Conservation (phyloP, 2,113 vertebrate genomes). For the Grammomys surdaster region DNA sequence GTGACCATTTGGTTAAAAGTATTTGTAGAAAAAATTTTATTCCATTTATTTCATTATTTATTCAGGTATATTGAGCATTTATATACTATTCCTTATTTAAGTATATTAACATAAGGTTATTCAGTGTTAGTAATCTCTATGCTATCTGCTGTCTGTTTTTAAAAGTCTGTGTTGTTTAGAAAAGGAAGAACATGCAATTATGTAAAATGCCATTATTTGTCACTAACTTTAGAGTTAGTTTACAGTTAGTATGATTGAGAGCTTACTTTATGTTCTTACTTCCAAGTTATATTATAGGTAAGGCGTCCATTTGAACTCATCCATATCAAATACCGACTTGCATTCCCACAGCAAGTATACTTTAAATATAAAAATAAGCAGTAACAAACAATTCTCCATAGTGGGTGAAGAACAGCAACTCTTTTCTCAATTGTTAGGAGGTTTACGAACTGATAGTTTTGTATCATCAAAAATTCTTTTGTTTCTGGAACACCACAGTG, state of each 20-base stretch:
- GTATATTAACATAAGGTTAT: neutral
- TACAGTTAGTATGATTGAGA: constrained; percentile 4
- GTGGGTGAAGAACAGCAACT: constrained; percentile 73
- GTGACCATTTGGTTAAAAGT: neutral
- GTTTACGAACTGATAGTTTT: constrained; percentile 75
- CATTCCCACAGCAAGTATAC: constrained; percentile 54
- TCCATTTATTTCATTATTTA: neutral
- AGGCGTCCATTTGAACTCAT: constrained; percentile 36
- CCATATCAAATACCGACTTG: constrained; percentile 46
- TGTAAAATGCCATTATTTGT: neutral
- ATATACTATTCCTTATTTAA: neutral
- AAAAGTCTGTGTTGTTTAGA: constrained; percentile 11
- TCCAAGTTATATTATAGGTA: neutral
- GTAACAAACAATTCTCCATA: constrained; percentile 47
- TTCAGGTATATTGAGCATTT: constrained; percentile 6
- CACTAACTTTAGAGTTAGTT: constrained; percentile 42
- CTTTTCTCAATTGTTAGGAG: constrained; percentile 74
- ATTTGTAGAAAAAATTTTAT: constrained; percentile 26
- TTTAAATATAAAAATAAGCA: constrained; percentile 48
- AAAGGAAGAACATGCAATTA: neutral
- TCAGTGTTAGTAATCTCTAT: constrained; percentile 24
- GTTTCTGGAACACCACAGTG: constrained; percentile 56
- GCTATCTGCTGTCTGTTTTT: constrained; percentile 15
- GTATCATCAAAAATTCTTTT: constrained; percentile 75
- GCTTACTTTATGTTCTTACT: neutral